Evolutionary conservation across 92 coral and sea anemone species (phyloP), one percentile per base, ranked within the genome.

Genomic region (Anthopleura xanthogrammica): DNA sequence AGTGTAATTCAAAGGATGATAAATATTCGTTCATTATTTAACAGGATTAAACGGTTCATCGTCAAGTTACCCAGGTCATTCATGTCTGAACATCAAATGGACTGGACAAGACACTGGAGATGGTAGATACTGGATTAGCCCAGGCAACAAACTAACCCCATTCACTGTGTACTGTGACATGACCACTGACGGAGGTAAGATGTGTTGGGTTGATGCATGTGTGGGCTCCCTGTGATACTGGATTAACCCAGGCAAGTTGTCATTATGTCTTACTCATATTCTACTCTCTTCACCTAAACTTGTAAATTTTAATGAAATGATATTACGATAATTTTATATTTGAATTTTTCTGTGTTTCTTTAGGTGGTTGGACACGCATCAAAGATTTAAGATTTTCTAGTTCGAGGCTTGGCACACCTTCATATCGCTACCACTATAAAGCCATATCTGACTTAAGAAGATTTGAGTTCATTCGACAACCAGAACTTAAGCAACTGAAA

Each of bases 151-250:
- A 57, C 71, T 71, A 29, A 78, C 20, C 60, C 81, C 81, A 55
- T 78, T 78, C 72, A 65, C 64, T 39, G 82, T 78, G 46, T 16
- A 78, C 22, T 78, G 82, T 16, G 82, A 78, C 72, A 78, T 78
- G 82, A 78, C 82, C 20, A 78, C 82, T 3, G 82, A 29, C 36
- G 36, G 36, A 29, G 36, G 36, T 29, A 29, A 29, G 36, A 29
- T 29, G 36, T 29, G 36, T 29, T 29, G 36, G 36, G 36, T 29
- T 29, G 36, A 29, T 29, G 36, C 50, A 46, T 46, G 50, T 46
- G 5, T 46, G 50, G 50, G 7, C 50, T 46, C 50, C 58, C 58
- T 54, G 17, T 54, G 58, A 14, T 54, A 54, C 58, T 14, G 58
- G 7, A 54, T 54, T 11, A 6, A 50, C 36, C 7, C 54, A 50